A percentile compares a stretch with the other conserved stretches of the same genome.
Evolutionary conservation across 1,140 invertebrate genomes (phyloP).

Genomic region (Drosophila subpulchrella): DNA sequence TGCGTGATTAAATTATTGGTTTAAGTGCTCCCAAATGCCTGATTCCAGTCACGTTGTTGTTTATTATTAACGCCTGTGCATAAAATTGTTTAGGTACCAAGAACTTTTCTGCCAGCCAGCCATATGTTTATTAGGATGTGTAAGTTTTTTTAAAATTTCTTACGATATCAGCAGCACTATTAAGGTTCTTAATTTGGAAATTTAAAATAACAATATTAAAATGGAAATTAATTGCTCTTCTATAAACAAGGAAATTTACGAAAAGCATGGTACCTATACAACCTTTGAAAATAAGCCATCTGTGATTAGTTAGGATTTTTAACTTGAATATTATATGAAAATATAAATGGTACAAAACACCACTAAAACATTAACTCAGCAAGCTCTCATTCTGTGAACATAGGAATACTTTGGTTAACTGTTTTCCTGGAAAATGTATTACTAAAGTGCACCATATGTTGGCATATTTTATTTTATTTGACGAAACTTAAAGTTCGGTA

Average conservation of each 20-base stretch:
- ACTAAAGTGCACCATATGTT: not conserved
- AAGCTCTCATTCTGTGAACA: not conserved
- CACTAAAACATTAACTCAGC: too few relatives aligned
- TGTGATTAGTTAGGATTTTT: too few relatives aligned
- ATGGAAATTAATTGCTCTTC: too few relatives aligned
- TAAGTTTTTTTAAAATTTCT: too few relatives aligned
- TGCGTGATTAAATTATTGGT: slow-evolving; percentile 32
- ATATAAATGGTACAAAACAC: too few relatives aligned
- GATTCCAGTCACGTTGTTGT: slow-evolving; percentile 29
- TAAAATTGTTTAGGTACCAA: slow-evolving; percentile 10
- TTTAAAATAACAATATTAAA: too few relatives aligned
- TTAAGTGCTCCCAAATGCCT: not conserved
- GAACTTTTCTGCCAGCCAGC: slow-evolving; percentile 1
- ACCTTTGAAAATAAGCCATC: too few relatives aligned
- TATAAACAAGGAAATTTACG: too few relatives aligned
- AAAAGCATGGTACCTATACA: too few relatives aligned
- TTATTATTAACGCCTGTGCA: slow-evolving; percentile 2
- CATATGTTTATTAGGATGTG: slow-evolving; percentile 33
- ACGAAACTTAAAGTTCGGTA: not conserved
- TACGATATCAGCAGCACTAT: too few relatives aligned
- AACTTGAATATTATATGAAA: too few relatives aligned
- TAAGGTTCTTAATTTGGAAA: too few relatives aligned
- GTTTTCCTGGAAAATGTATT: not conserved
- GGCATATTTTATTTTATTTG: slow-evolving; percentile 8
- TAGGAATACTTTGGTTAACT: not conserved